A percentile compares a stretch with the other conserved stretches of the same genome.
phyloP scores from a whole-genome alignment of 1,140 invertebrate species.

The Bombus pascuorum region DNA sequence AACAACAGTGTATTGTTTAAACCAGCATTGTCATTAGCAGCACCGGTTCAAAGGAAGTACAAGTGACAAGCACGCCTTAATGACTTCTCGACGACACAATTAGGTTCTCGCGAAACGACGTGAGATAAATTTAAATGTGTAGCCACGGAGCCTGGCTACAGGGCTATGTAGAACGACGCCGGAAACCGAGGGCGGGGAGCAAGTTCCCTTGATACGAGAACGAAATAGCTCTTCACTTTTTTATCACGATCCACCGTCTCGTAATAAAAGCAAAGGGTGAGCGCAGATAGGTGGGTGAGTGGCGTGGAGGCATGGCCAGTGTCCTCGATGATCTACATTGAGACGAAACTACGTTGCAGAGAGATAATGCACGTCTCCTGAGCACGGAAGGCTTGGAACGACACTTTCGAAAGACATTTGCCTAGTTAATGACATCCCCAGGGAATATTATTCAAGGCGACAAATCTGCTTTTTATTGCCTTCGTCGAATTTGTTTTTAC shows the following conservation, averaged over 20 bases:
- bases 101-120: constrained; percentile 61
- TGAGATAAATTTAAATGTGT: constrained; percentile 68
- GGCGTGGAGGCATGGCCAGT: constrained; percentile 15
- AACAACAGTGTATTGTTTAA: constrained; percentile 42
- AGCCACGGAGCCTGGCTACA: neutral
- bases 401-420: constrained; percentile 63
- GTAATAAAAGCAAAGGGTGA: constrained; percentile 63
- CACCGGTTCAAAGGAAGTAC: constrained; percentile 39
- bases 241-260: constrained; percentile 57
- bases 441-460: constrained; percentile 36
- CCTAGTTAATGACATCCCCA: constrained; percentile 56
- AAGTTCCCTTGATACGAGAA: constrained; percentile 58
- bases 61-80: constrained; percentile 58
- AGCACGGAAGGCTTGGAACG: constrained; percentile 28
- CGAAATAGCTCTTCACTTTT: constrained; percentile 52
- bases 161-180: constrained; percentile 26
- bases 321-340: constrained; percentile 65
- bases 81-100: constrained; percentile 67
- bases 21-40: constrained; percentile 27
- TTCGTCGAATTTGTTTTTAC: neutral
- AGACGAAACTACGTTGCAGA: constrained; percentile 63
- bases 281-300: constrained; percentile 39
- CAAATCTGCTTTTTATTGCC: constrained; percentile 38
- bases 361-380: constrained; percentile 55
- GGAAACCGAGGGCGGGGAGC: constrained; percentile 20